phyloP scores from a whole-genome alignment of 2,113 vertebrate species.

The Gobio gobio region DNA sequence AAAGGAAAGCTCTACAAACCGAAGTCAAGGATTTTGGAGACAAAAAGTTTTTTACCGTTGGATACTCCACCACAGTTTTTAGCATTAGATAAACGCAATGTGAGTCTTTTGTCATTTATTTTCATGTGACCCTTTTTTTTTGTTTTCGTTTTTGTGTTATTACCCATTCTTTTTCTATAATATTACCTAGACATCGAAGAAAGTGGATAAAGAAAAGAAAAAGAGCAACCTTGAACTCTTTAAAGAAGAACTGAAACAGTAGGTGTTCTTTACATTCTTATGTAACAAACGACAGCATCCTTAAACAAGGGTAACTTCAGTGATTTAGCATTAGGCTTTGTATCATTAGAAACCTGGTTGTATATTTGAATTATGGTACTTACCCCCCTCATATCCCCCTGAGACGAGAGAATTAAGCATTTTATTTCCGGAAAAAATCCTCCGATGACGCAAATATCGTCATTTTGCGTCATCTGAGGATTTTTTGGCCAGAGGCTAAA shows the following conservation, averaged over 20 bases:
- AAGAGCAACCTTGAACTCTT: constrained; percentile 99
- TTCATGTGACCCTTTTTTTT: not conserved
- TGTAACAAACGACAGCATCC: not conserved
- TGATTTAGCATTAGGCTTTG: too few species aligned
- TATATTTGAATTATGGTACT: too few species aligned
- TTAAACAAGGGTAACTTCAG: too few species aligned
- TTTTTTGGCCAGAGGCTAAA: too few species aligned
- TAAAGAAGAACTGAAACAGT: constrained; percentile 99
- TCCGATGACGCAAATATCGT: too few species aligned
- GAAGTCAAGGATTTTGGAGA: constrained; percentile 88
- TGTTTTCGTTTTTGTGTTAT: not conserved
- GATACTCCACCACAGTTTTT: constrained; percentile 91
- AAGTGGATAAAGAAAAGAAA: constrained; percentile 97
- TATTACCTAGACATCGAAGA: constrained; percentile 84
- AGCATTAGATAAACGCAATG: constrained; percentile 90
- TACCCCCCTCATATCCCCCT: too few species aligned
- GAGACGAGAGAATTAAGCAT: too few species aligned
- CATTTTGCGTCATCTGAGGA: too few species aligned
- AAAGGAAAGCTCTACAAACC: constrained; percentile 97
- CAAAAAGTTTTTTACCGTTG: constrained; percentile 86
- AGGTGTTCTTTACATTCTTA: constrained; percentile 64
- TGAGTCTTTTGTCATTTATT: constrained; percentile 73
- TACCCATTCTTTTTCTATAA: not conserved
- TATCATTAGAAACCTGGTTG: too few species aligned
- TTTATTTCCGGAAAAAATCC: too few species aligned